These are phyloP conservation scores for Procambarus clarkii DNA, from an alignment of 1,140 invertebrate genomes.

Conservation along the genomic window DNA sequence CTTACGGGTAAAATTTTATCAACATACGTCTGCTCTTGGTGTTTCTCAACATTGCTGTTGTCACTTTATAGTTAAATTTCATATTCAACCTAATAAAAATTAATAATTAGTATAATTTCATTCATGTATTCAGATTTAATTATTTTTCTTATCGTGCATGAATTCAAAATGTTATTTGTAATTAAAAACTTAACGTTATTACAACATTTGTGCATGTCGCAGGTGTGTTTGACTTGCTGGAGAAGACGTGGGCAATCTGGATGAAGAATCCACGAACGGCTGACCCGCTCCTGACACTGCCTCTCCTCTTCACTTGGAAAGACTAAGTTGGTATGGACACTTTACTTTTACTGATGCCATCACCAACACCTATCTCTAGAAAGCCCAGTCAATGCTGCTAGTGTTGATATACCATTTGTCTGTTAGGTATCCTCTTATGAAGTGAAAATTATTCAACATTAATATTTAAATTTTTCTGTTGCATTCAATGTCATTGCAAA, in stretches of 20 bases:
- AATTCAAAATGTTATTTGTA: too few species aligned
- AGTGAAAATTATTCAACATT: neutral
- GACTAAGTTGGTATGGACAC: slow-evolving; percentile 3
- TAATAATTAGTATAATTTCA: too few species aligned
- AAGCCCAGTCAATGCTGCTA: neutral
- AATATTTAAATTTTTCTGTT: neutral
- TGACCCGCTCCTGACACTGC: slow-evolving; percentile 82
- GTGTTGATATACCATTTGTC: neutral
- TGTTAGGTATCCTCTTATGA: neutral
- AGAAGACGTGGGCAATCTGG: slow-evolving; percentile 84
- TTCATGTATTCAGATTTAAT: too few species aligned
- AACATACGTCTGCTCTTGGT: too few species aligned
- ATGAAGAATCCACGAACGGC: slow-evolving; percentile 81
- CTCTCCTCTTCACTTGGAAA: slow-evolving; percentile 75
- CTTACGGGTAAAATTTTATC: too few species aligned
- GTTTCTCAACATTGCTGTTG: too few species aligned
- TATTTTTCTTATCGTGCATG: too few species aligned
- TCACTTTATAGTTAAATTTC: too few species aligned
- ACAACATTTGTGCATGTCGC: slow-evolving; percentile 20
- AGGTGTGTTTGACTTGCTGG: slow-evolving; percentile 84
- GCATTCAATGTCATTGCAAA: neutral
- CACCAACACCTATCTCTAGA: neutral
- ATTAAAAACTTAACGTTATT: neutral
- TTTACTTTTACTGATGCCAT: neutral
- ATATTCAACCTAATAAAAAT: too few species aligned